phyloP scores from a whole-genome alignment of 2,113 vertebrate species.

The Dendrocopos noguchii region DNA sequence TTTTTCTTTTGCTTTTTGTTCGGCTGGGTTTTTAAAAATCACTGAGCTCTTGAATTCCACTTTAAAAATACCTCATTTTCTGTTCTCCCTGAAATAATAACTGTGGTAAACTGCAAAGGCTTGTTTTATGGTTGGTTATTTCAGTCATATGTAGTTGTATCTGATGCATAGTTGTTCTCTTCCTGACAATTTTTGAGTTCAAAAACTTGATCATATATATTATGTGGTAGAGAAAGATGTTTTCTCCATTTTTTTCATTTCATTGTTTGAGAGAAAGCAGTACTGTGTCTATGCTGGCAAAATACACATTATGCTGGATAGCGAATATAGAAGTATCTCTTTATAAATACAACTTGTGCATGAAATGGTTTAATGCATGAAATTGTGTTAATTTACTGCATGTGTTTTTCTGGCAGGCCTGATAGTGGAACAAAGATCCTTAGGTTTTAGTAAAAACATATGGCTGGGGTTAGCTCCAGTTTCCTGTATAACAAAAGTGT shows the following conservation, averaged over 20 bases:
- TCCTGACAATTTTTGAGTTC: background rate
- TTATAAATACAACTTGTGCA: constrained; percentile 51
- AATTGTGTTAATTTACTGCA: constrained; percentile 16
- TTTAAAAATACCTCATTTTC: background rate
- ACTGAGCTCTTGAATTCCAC: background rate
- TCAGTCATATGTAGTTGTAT: background rate
- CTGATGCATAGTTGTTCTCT: background rate
- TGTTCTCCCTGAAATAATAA: background rate
- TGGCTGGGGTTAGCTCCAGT: background rate
- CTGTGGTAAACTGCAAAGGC: background rate
- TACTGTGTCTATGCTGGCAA: constrained; percentile 36
- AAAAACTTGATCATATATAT: background rate
- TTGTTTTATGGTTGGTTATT: background rate
- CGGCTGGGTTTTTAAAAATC: background rate
- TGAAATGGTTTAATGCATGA: background rate
- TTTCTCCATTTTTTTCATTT: constrained; percentile 23
- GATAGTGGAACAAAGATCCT: background rate
- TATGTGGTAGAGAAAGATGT: background rate
- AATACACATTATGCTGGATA: background rate
- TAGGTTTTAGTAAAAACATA: background rate
- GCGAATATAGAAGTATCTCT: constrained; percentile 13
- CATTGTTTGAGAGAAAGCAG: constrained; percentile 33
- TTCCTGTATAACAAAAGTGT: background rate
- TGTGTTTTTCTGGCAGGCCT: constrained; percentile 14
- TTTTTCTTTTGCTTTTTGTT: background rate